phyloP scores from a whole-genome alignment of 2,113 vertebrate genomes.

The Campylorhamphus procurvoides region DNA sequence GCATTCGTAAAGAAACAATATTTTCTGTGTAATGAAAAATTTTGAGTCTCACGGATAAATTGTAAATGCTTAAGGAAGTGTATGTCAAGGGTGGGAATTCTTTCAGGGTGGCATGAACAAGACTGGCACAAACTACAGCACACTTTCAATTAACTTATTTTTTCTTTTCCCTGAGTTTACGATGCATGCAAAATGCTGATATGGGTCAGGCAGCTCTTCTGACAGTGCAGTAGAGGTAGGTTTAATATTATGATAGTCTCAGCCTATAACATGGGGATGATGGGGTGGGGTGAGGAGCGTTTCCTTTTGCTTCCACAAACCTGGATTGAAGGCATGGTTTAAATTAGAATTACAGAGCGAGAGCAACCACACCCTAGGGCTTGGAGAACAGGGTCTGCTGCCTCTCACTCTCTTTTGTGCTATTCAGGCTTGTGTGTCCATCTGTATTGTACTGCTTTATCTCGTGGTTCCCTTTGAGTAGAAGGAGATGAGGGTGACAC shows the following conservation, averaged over 20 bases:
- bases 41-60: neutral
- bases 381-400: neutral
- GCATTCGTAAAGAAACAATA: neutral
- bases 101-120: neutral
- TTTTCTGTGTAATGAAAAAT: neutral
- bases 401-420: neutral
- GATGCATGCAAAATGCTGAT: constrained; percentile 23
- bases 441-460: neutral
- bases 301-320: neutral
- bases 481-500: neutral
- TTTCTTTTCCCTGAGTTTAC: neutral
- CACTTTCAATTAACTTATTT: constrained; percentile 34
- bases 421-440: neutral
- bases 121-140: neutral
- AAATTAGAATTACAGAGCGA: neutral
- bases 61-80: neutral
- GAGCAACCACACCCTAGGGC: neutral
- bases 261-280: neutral
- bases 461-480: neutral
- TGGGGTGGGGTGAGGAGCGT: neutral
- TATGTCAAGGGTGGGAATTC: neutral
- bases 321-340: neutral
- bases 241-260: neutral
- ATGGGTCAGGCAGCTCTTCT: neutral
- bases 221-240: neutral